phyloP scores from a whole-genome alignment of 1,140 invertebrate genomes.

The Agrilus planipennis region DNA sequence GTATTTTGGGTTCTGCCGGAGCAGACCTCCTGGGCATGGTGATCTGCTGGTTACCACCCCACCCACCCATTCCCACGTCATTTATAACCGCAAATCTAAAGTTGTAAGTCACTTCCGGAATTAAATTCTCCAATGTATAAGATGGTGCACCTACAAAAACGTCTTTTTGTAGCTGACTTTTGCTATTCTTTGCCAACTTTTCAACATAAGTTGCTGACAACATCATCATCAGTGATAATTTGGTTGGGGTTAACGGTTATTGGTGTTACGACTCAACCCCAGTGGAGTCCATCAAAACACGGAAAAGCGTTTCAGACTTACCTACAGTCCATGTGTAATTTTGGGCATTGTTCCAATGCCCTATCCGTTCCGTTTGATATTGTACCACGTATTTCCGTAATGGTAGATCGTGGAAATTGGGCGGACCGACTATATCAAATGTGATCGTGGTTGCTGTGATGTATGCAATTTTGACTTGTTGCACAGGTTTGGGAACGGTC shows the following conservation, averaged over 20 bases:
- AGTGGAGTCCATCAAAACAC: slow-evolving; percentile 2
- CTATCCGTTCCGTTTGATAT: slow-evolving; percentile 56
- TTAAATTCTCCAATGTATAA: slow-evolving; percentile 70
- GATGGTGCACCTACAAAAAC: slow-evolving; percentile 39
- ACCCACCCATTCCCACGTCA: slow-evolving; percentile 67
- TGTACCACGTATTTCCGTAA: slow-evolving; percentile 58
- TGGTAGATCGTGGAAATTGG: slow-evolving; percentile 59
- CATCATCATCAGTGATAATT: too few species aligned
- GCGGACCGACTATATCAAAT: slow-evolving; percentile 62
- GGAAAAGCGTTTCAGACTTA: slow-evolving; percentile 26
- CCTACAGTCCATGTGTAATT: slow-evolving; percentile 66
- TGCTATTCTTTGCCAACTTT: neutral
- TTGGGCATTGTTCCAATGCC: slow-evolving; percentile 50
- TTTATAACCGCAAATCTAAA: slow-evolving; percentile 79
- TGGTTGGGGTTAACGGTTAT: too few species aligned
- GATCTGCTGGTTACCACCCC: slow-evolving; percentile 35
- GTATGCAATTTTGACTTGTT: slow-evolving; percentile 47
- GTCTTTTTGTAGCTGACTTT: neutral
- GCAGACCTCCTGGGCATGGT: slow-evolving; percentile 42
- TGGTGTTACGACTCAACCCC: too few species aligned
- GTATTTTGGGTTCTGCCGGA: slow-evolving; percentile 46
- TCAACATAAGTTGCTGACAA: too few species aligned
- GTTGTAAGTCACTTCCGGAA: slow-evolving; percentile 65
- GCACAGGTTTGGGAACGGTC: slow-evolving; percentile 39
- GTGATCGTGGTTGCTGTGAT: slow-evolving; percentile 74